Conservation (phyloP, 2,113 vertebrate species). For the Pteronura brasiliensis region DNA sequence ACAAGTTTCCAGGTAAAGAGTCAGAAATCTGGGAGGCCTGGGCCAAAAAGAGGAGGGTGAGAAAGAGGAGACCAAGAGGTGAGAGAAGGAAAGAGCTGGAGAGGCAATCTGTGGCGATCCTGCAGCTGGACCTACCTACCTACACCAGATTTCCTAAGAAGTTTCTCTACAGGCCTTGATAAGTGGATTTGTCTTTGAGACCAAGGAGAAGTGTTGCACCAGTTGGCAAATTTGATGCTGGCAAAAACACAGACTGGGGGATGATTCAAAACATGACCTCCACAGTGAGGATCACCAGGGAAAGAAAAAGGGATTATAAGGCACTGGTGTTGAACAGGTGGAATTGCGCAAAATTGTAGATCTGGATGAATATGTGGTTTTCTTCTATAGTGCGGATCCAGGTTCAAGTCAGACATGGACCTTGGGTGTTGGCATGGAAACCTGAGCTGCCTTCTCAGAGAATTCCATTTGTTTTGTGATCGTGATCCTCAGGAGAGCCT, state of each 20-base stretch:
- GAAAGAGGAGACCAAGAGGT: background rate
- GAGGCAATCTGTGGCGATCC: background rate
- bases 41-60: background rate
- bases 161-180: background rate
- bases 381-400: background rate
- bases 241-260: background rate
- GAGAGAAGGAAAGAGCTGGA: background rate
- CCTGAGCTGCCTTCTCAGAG: background rate
- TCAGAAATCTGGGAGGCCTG: background rate
- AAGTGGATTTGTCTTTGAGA: background rate
- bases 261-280: background rate
- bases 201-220: background rate
- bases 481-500: no score
- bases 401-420: background rate
- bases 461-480: background rate
- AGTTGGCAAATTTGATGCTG: background rate
- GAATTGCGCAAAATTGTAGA: background rate
- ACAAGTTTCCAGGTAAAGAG: background rate
- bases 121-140: background rate
- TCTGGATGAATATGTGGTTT: background rate
- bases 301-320: background rate
- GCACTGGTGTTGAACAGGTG: background rate
- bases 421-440: background rate
- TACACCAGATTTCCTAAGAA: background rate
- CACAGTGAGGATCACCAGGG: background rate